These are phyloP conservation scores for Rhopalosiphum maidis DNA, from an alignment of 1,140 invertebrate genomes.

Conservation along the genomic window DNA sequence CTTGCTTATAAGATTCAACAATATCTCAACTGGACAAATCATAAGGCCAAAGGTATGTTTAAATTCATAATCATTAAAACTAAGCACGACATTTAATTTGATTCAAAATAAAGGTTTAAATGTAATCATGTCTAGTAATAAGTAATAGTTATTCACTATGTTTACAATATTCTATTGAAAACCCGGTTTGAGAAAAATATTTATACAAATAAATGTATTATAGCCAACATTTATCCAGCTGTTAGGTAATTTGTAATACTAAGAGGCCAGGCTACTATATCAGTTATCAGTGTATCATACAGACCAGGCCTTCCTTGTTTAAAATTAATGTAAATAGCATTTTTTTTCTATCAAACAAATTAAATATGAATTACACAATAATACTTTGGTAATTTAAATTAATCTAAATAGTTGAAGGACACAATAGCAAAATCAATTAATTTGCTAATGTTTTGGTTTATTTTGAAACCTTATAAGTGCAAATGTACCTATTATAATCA, in stretches of 20 bases:
- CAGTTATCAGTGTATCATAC: too few species aligned
- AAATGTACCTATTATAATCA: not conserved
- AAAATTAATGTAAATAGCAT: not conserved
- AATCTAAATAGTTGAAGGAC: not conserved
- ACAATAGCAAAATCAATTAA: not conserved
- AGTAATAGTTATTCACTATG: not conserved
- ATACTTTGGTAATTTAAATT: not conserved
- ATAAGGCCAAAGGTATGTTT: conserved; percentile 79
- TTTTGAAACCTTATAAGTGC: not conserved
- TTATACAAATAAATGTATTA: too few species aligned
- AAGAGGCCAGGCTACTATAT: too few species aligned
- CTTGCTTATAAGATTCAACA: conserved; percentile 86
- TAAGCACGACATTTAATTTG: not conserved
- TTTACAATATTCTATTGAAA: too few species aligned
- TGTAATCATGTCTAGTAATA: not conserved
- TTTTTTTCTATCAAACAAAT: not conserved
- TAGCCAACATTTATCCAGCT: too few species aligned
- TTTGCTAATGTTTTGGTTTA: not conserved
- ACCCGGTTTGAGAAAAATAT: too few species aligned
- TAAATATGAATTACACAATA: not conserved
- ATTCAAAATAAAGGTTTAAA: not conserved
- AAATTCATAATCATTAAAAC: not conserved
- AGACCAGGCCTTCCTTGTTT: not conserved
- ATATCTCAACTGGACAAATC: conserved; percentile 89
- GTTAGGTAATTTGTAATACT: too few species aligned